These are phyloP conservation scores for Psephotus haematonotus DNA, from an alignment of 2,113 vertebrate genomes.

Conservation along the genomic window DNA sequence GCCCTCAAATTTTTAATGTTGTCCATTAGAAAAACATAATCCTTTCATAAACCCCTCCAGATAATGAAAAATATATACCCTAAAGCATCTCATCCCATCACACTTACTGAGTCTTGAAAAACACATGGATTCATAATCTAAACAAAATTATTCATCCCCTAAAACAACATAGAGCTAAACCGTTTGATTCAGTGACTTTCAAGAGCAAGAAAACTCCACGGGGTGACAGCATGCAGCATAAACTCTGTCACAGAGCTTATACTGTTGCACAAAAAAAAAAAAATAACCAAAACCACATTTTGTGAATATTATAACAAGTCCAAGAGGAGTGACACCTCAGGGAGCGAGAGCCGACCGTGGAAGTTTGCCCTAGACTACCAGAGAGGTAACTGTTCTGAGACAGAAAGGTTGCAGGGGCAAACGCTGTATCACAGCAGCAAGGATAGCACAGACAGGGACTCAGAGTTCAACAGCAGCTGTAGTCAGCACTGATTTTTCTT, in stretches of 20 bases:
- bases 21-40: not conserved
- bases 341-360: not conserved
- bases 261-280: not conserved
- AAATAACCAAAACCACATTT: not conserved
- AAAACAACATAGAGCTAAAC: not conserved
- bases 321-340: not conserved
- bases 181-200: not conserved
- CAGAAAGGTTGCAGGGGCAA: not conserved
- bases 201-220: not conserved
- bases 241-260: not conserved
- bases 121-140: not conserved
- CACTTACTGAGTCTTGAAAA: not conserved
- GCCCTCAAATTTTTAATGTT: not conserved
- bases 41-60: not conserved
- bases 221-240: not conserved
- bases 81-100: not conserved
- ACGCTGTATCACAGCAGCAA: not conserved
- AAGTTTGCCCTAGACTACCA: not conserved
- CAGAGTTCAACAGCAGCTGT: not conserved
- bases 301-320: not conserved
- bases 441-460: not conserved
- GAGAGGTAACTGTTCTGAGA: not conserved
- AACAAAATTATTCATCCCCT: not conserved
- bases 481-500: conserved; percentile 4
- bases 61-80: not conserved